A percentile compares a stretch with the other conserved stretches of the same genome.
phyloP scores from a whole-genome alignment of 2,888 invertebrate species.

The Linnaemya vulpina region DNA sequence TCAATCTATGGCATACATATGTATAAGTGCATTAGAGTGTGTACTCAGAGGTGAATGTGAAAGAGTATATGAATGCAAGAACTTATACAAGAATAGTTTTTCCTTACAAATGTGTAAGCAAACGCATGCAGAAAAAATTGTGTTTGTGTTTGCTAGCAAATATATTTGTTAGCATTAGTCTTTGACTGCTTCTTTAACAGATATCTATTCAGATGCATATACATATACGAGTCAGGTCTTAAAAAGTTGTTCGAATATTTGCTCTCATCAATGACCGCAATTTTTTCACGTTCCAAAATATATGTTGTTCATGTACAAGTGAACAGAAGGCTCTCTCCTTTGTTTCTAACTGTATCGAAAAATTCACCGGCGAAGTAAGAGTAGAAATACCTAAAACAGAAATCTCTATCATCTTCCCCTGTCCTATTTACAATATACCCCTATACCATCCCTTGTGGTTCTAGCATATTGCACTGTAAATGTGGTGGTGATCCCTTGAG shows the following conservation, averaged over 20 bases:
- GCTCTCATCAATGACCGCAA: too few relatives aligned
- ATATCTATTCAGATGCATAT: neutral
- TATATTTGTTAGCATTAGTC: slow-evolving; percentile 53
- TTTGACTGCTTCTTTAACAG: slow-evolving; percentile 33
- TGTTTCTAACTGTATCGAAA: too few relatives aligned
- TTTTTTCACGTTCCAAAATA: too few relatives aligned
- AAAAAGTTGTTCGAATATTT: neutral
- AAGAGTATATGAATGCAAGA: neutral
- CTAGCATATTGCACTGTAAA: too few relatives aligned
- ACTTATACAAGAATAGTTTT: neutral
- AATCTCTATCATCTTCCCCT: too few relatives aligned
- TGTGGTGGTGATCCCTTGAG: too few relatives aligned
- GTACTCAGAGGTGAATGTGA: slow-evolving; percentile 25
- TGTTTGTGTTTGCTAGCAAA: slow-evolving; percentile 14
- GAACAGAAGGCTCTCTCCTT: too few relatives aligned
- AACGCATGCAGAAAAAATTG: slow-evolving; percentile 5
- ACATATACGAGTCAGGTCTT: neutral
- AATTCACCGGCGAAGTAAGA: too few relatives aligned
- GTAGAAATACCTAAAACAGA: too few relatives aligned
- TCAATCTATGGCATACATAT: slow-evolving; percentile 61
- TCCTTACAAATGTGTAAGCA: slow-evolving; percentile 37
- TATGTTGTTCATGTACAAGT: too few relatives aligned
- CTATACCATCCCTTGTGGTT: too few relatives aligned
- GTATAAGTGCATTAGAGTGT: slow-evolving; percentile 28
- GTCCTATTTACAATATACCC: too few relatives aligned